A percentile compares a stretch with the other conserved stretches of the same genome.
phyloP scores from a whole-genome alignment of 2,888 invertebrate genomes.

The Lissocephala sabroskyi region DNA sequence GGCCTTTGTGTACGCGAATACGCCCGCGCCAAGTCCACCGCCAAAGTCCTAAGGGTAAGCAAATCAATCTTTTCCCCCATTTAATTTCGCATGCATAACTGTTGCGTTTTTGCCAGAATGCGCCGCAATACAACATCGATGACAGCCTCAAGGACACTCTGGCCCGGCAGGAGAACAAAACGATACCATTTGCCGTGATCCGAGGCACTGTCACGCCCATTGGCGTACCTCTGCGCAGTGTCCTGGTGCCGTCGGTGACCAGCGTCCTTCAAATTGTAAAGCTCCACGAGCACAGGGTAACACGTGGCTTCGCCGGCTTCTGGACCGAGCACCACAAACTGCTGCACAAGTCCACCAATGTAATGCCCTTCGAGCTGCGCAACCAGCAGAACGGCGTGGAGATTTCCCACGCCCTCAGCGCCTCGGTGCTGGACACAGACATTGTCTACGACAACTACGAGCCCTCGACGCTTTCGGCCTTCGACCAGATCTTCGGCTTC shows the following conservation, averaged over 20 bases:
- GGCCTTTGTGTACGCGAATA: constrained; percentile 83
- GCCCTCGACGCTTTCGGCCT: constrained; percentile 82
- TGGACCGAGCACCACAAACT: constrained; percentile 88
- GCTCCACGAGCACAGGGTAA: constrained; percentile 85
- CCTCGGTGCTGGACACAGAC: constrained; percentile 83
- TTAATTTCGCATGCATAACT: constrained; percentile 5
- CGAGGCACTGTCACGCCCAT: constrained; percentile 84
- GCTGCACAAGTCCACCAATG: constrained; percentile 84
- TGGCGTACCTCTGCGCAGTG: constrained; percentile 82
- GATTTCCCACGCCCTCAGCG: constrained; percentile 82
- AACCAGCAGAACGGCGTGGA: constrained; percentile 79
- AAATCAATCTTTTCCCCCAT: not conserved
- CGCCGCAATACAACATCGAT: constrained; percentile 81
- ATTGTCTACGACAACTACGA: constrained; percentile 86
- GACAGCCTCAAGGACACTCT: constrained; percentile 77
- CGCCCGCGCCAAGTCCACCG: constrained; percentile 81
- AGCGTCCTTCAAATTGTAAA: constrained; percentile 87
- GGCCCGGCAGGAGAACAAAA: constrained; percentile 77
- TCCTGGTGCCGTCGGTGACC: constrained; percentile 80
- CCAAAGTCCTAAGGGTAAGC: constrained; percentile 80
- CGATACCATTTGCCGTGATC: constrained; percentile 83
- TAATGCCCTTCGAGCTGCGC: constrained; percentile 84
- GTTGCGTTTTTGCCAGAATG: constrained; percentile 73
- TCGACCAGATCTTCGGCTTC: constrained; percentile 88
- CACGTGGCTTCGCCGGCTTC: constrained; percentile 87